Conservation (phyloP, 2,888 invertebrate species). For the Cryptophagus acutangulus region DNA sequence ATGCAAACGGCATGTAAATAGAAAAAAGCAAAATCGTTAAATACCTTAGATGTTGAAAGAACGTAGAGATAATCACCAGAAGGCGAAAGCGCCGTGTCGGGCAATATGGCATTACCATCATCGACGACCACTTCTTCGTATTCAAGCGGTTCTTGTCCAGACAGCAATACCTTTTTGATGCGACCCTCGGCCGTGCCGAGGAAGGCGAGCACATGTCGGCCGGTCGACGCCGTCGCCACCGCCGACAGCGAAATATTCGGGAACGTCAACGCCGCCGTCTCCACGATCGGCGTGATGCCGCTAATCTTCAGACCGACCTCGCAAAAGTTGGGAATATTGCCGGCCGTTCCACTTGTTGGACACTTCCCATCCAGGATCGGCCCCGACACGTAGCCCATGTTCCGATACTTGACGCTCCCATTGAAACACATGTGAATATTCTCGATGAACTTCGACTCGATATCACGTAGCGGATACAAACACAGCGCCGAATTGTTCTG, state of each 20-base stretch:
- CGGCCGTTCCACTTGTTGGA: conserved; percentile 79
- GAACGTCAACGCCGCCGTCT: conserved; percentile 72
- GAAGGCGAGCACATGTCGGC: conserved; percentile 90
- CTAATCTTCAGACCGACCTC: conserved; percentile 89
- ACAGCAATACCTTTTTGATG: conserved; percentile 79
- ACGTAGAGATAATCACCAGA: conserved; percentile 81
- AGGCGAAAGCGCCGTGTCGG: conserved; percentile 82
- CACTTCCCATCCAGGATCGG: conserved; percentile 88
- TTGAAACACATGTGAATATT: conserved; percentile 98
- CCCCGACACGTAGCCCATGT: conserved; percentile 87
- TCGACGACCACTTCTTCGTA: conserved; percentile 85
- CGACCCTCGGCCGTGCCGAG: conserved; percentile 82
- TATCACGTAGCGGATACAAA: conserved; percentile 83
- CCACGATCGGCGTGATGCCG: conserved; percentile 76
- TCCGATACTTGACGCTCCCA: conserved; percentile 87
- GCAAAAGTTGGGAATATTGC: conserved; percentile 88
- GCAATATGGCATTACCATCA: conserved; percentile 70
- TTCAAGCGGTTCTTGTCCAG: conserved; percentile 68
- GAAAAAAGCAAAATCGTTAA: neutral
- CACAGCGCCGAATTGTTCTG: conserved; percentile 84
- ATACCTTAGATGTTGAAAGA: conserved; percentile 68
- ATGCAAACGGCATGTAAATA: no score
- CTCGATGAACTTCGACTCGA: conserved; percentile 89
- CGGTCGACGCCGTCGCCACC: conserved; percentile 81
- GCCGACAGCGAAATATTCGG: conserved; percentile 77